Base-by-base conservation (phyloP, 2,888 invertebrate species). In the Barypeithes pellucidus region DNA sequence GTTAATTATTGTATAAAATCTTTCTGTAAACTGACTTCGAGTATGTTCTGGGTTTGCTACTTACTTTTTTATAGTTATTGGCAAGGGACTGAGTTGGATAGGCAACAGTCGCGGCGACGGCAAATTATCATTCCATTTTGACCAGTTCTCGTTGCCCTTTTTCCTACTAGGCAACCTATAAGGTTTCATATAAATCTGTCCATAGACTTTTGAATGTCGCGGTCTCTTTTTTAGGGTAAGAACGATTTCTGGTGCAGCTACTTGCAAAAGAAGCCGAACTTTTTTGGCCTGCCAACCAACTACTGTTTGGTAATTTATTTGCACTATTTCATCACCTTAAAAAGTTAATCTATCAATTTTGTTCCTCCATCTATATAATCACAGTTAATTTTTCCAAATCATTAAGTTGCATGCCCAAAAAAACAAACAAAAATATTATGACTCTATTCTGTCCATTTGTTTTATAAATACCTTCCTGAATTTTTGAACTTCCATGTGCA, bases 401-500 rank as follows among this genome's bases (percentile, higher is more conserved):
- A n/a, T n/a, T 5, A 8, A 33, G 8, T 33, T 33, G 33, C 5
- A 8, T 33, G 33, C 33, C 8, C 8, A 33, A 33, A 33, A 33
- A 33, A 33, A 33, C 4, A 33, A 33, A n/a, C n/a, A n/a, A n/a
- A n/a, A n/a, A n/a, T n/a, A n/a, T n/a, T n/a, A n/a, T n/a, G n/a
- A n/a, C n/a, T n/a, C n/a, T n/a, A n/a, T n/a, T n/a, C n/a, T n/a
- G n/a, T n/a, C n/a, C n/a, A n/a, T n/a, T n/a, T n/a, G n/a, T n/a
- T n/a, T n/a, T 91, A 36, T 4, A n/a, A 24, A 20, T 72, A 71
- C 75, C 98, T 80, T 94, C 94, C 86, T 97, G 97, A 82, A 99
- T 93, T 87, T 95, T 95, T 1, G 95, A 95, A 79, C 95, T 95
- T 39, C 94, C 92, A 87, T 97, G 96, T 45, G 98, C 97, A 1